Conservation (phyloP, 2,797 vertebrate genomes). For the Dermochelys coriacea region DNA sequence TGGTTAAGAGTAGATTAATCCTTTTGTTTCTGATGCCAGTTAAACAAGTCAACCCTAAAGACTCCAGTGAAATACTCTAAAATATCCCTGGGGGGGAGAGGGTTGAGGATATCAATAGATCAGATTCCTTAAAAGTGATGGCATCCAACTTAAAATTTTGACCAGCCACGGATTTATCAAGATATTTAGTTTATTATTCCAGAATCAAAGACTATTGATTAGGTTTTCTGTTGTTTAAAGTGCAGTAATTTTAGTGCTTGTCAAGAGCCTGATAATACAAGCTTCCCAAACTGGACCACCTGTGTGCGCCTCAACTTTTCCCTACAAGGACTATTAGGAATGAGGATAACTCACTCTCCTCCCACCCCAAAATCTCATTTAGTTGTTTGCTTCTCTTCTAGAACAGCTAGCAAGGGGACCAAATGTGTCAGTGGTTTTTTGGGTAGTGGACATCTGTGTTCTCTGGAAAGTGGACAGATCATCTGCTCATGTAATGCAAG, state of each 20-base stretch:
- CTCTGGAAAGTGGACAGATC: not conserved
- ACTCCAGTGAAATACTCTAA: not conserved
- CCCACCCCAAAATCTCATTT: not conserved
- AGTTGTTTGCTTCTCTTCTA: no score
- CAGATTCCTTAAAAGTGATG: not conserved
- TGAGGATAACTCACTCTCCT: no score
- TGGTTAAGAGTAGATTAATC: constrained; percentile 1
- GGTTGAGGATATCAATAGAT: not conserved
- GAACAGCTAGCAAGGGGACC: rapidly evolving
- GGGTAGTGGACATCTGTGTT: not conserved
- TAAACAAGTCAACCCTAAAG: not conserved
- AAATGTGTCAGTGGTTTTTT: not conserved
- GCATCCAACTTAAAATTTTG: not conserved
- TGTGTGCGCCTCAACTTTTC: rapidly evolving
- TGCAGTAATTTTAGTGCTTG: not conserved
- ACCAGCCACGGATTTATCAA: not conserved
- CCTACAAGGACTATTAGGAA: not conserved
- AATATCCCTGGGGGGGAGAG: not conserved
- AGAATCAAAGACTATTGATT: not conserved
- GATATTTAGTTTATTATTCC: not conserved
- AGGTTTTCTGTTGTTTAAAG: not conserved
- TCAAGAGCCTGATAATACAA: not conserved
- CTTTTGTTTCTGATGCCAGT: not conserved
- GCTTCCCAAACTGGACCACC: not conserved
- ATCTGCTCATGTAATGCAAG: not conserved